Evolutionary conservation across 2,113 vertebrate genomes (phyloP).

Genomic region (Podarcis raffonei): DNA sequence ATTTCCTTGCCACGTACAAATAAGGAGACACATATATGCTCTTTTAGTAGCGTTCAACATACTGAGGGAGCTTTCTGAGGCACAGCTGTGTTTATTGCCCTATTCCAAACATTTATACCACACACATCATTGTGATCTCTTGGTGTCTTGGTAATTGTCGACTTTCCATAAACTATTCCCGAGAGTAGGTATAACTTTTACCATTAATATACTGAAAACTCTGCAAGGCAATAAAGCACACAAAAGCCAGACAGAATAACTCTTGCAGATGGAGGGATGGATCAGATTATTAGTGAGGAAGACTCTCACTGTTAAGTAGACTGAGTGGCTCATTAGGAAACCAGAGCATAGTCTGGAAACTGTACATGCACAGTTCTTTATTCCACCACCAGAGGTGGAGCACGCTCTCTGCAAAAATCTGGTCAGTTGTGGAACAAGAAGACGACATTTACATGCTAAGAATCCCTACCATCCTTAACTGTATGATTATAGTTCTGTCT

Average conservation of each 20-base stretch:
- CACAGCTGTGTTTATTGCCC: neutral
- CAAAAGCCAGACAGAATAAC: neutral
- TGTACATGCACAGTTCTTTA: neutral
- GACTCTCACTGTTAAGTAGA: neutral
- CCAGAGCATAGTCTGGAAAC: too few relatives aligned
- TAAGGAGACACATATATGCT: neutral
- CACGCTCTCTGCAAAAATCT: too few relatives aligned
- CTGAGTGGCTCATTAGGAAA: neutral
- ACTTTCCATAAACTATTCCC: neutral
- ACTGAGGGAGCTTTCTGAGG: neutral
- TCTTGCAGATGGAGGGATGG: neutral
- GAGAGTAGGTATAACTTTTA: neutral
- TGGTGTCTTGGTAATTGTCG: neutral
- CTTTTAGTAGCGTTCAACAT: neutral
- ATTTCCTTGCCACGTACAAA: neutral
- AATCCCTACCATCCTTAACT: neutral
- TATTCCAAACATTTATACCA: neutral
- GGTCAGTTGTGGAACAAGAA: neutral
- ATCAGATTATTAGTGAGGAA: neutral
- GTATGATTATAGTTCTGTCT: neutral
- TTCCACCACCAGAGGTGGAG: neutral
- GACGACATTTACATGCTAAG: neutral
- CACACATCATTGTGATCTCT: neutral
- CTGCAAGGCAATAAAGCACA: neutral
- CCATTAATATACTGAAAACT: neutral